These are phyloP conservation scores for Loriculus beryllinus DNA, from an alignment of 2,797 vertebrate genomes.

Conservation along the genomic window DNA sequence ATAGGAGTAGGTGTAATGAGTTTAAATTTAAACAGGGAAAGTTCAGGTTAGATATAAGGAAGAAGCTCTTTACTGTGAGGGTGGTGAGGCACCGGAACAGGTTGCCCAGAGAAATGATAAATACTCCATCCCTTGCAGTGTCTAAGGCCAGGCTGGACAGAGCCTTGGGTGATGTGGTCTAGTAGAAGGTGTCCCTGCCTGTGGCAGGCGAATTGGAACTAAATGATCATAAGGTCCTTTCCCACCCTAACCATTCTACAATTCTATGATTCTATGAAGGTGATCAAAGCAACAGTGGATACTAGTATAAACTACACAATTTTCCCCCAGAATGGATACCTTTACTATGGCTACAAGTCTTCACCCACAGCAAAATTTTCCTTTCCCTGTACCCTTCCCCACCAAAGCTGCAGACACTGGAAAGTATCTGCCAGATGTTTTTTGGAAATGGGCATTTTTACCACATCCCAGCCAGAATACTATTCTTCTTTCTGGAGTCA, in stretches of 20 bases:
- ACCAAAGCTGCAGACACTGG: neutral
- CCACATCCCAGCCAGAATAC: neutral
- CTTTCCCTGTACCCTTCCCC: neutral
- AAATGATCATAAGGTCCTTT: neutral
- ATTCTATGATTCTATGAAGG: neutral
- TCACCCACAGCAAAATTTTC: neutral
- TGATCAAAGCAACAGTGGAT: neutral
- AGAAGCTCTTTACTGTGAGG: neutral
- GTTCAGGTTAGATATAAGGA: neutral
- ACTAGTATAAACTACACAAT: neutral
- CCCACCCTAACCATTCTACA: neutral
- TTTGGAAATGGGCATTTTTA: neutral
- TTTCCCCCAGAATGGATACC: neutral
- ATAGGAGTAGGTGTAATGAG: neutral
- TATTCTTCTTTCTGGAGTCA: neutral
- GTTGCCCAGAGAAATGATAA: neutral
- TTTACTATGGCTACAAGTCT: neutral
- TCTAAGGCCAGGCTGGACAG: neutral
- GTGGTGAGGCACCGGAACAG: neutral
- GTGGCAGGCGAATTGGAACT: neutral
- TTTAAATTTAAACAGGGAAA: neutral
- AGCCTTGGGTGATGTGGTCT: neutral
- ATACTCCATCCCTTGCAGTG: neutral
- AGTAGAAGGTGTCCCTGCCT: neutral
- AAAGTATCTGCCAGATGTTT: neutral